A percentile compares a stretch with the other conserved stretches of the same genome.
These are phyloP conservation scores for Porites lutea DNA, from an alignment of 64 coral and sea anemone species.

Conservation along the genomic window DNA sequence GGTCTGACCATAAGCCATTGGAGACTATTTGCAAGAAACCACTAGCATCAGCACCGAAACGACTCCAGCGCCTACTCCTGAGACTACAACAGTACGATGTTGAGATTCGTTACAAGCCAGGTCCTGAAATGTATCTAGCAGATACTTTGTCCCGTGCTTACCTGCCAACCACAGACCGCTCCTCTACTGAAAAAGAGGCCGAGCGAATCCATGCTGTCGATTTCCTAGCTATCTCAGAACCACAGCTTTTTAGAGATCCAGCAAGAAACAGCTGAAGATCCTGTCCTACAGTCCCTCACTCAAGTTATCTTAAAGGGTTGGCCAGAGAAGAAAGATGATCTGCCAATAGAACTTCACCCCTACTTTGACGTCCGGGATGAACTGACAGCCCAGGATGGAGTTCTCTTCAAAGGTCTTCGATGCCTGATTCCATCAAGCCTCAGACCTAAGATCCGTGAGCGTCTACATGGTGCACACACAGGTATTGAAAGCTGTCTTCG, in stretches of 20 bases:
- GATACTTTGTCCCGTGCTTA: neutral
- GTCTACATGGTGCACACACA: neutral
- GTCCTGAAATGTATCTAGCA: constrained; percentile 13
- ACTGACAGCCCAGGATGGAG: neutral
- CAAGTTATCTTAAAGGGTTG: neutral
- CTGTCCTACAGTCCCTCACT: neutral
- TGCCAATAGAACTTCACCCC: neutral
- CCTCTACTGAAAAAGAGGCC: neutral
- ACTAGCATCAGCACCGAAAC: neutral
- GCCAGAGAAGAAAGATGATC: neutral
- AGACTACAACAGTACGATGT: constrained; percentile 34
- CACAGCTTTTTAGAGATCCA: constrained; percentile 6
- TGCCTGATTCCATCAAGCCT: neutral
- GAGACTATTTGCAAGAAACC: constrained; percentile 4
- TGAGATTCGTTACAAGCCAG: neutral
- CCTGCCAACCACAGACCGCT: too few relatives aligned
- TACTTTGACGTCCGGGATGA: constrained; percentile 13
- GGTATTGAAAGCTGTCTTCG: constrained; percentile 18
- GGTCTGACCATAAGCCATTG: constrained; percentile 19
- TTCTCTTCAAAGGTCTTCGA: constrained; percentile 4
- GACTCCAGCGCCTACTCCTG: constrained; percentile 23
- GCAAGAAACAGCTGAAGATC: constrained; percentile 9
- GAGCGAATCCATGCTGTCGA: neutral
- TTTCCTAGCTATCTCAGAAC: constrained; percentile 8
- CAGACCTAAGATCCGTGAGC: neutral